Evolutionary conservation across 1,140 invertebrate genomes (phyloP), one percentile per base, ranked within the genome.

Genomic region (Drosophila tani): DNA sequence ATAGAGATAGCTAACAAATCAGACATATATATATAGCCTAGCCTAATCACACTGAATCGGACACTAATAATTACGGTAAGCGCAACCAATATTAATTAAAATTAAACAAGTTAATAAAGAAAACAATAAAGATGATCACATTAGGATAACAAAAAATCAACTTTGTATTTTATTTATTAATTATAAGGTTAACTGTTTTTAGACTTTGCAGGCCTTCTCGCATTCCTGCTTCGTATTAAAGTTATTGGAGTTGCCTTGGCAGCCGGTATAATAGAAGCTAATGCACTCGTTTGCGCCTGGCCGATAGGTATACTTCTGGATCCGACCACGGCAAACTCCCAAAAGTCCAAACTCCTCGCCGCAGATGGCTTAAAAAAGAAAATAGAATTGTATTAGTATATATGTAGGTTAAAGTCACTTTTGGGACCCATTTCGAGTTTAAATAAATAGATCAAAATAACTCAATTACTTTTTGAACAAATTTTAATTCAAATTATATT

Each of bases 211-310:
- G 70, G 94, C 93, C 58, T 93, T 82, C 62, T 94, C 79, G 81
- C 97, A 97, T n/a, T 95, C 94, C 19, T 94, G 82, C 82, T 95
- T 93, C 2, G 94, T 94, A 2, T 92, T 75, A 86, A 97, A 98
- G 74, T 96, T 96, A 88, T 98, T 98, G 32, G 93, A 93, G 85
- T 97, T 98, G 19, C 96, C 97, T 3, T 95, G 94, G 86, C 96
- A 98, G 9, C 97, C 96, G 8, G 95, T 95, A 85, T 96, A 98
- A 49, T 95, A 95, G 88, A 98, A 98, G 47, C 94, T 2, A 41
- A 82, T 49, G 62, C 86, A 91, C 51, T 91, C 75, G 17, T 86
- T 91, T 0, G 62, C 62, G 5, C 75, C 63, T 7, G 32, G 57
- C 12, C 71, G 70, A 49, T 90, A 90, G 2, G 85, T 76, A 66